phyloP scores from a whole-genome alignment of 2,888 invertebrate species.

The Apamea crenata region DNA sequence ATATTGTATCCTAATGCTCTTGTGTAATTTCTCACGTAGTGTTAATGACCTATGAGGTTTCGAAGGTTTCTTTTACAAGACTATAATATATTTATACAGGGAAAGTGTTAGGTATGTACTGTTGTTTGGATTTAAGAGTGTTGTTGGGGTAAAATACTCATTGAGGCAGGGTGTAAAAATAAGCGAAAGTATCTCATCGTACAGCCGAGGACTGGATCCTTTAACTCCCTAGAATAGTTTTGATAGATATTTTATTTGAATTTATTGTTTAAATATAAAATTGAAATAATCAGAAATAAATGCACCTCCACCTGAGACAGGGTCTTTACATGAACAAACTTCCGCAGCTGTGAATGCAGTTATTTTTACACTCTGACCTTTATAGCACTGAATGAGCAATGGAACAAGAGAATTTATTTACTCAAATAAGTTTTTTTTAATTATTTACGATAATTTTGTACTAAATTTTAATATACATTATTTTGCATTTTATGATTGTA shows the following conservation, averaged over 20 bases:
- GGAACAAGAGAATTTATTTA: constrained; percentile 91
- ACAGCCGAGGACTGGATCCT: constrained; percentile 51
- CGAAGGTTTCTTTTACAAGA: constrained; percentile 90
- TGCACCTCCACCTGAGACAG: constrained; percentile 67
- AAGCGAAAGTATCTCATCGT: constrained; percentile 69
- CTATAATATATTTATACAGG: constrained; percentile 90
- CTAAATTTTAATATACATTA: constrained; percentile 86
- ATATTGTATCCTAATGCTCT: constrained; percentile 89
- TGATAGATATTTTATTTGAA: constrained; percentile 70
- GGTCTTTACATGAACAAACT: constrained; percentile 64
- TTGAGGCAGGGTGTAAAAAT: constrained; percentile 87
- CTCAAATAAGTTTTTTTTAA: constrained; percentile 89
- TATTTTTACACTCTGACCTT: constrained; percentile 88
- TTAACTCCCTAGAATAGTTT: constrained; percentile 72
- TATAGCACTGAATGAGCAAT: constrained; percentile 89
- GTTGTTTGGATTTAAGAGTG: constrained; percentile 88
- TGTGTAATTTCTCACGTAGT: constrained; percentile 89
- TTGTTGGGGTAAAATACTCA: constrained; percentile 90
- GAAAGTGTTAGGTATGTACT: constrained; percentile 89
- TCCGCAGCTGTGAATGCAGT: constrained; percentile 67
- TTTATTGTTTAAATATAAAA: constrained; percentile 53
- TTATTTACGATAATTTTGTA: constrained; percentile 87
- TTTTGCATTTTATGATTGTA: constrained; percentile 89
- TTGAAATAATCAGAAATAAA: constrained; percentile 59
- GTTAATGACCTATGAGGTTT: constrained; percentile 90